Evolutionary conservation across 2,888 invertebrate species (phyloP).

Genomic region (Margaritifera margaritifera): DNA sequence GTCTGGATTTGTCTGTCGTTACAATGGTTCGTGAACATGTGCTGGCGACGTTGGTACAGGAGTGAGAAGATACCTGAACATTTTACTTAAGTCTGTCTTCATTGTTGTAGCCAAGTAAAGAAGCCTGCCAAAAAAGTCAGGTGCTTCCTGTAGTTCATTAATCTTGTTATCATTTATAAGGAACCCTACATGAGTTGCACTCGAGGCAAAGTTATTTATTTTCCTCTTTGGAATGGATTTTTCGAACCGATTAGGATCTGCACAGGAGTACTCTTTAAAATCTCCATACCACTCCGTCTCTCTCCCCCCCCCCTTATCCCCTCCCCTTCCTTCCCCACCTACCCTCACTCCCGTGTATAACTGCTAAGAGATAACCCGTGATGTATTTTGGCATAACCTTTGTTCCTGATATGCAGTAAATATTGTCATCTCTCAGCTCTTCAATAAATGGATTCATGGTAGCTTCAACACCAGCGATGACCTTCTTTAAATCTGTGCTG

Average conservation of each 20-base stretch:
- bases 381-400: conserved; percentile 10
- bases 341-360: neutral
- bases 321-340: too few species aligned
- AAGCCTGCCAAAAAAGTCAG: conserved; percentile 28
- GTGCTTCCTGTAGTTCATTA: conserved; percentile 9
- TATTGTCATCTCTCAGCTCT: conserved; percentile 1
- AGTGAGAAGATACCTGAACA: conserved; percentile 16
- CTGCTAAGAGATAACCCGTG: conserved; percentile 1
- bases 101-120: conserved; percentile 8
- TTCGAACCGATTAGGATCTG: conserved; percentile 19
- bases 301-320: too few species aligned
- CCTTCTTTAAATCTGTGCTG: conserved; percentile 5
- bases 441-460: conserved; percentile 14
- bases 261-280: conserved; percentile 19
- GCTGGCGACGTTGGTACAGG: conserved; percentile 22
- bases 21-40: conserved; percentile 17
- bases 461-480: conserved; percentile 1
- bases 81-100: conserved; percentile 20
- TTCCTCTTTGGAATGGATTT: conserved; percentile 23
- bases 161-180: conserved; percentile 2
- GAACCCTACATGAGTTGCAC: conserved; percentile 1
- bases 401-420: conserved; percentile 17
- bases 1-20: conserved; percentile 22
- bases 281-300: conserved; percentile 20
- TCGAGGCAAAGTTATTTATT: conserved; percentile 18